These are phyloP conservation scores for Borostomias antarcticus DNA, from an alignment of 2,797 vertebrate genomes.

Conservation along the genomic window DNA sequence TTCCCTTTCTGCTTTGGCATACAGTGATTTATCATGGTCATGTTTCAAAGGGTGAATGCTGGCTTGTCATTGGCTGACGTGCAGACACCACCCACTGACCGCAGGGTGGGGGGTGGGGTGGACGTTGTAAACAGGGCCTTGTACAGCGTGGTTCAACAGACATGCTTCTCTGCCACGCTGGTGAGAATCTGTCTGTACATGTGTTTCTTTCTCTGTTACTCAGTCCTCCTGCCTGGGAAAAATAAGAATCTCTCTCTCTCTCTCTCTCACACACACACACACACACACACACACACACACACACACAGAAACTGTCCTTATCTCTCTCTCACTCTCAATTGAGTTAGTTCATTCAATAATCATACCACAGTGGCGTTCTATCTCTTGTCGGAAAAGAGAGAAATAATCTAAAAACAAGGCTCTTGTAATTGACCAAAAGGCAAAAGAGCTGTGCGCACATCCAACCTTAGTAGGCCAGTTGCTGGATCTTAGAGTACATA, in stretches of 20 bases:
- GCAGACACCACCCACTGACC: constrained; percentile 50
- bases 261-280: neutral
- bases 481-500: too few species aligned
- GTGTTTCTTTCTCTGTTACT: too few species aligned
- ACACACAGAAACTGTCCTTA: neutral
- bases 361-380: too few species aligned
- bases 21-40: constrained; percentile 44
- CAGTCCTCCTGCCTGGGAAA: neutral
- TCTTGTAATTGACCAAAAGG: too few species aligned
- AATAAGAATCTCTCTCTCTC: neutral
- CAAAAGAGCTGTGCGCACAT: too few species aligned
- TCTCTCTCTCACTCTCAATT: too few species aligned
- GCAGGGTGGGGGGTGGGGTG: constrained; percentile 36
- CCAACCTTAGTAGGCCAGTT: too few species aligned
- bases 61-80: constrained; percentile 43
- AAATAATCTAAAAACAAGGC: too few species aligned
- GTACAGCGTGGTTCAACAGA: constrained; percentile 21
- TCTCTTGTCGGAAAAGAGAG: too few species aligned
- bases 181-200: neutral
- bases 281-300: neutral
- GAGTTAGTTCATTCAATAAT: too few species aligned
- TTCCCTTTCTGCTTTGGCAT: neutral
- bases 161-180: neutral
- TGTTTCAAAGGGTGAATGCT: constrained; percentile 45
- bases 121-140: constrained; percentile 40